phyloP scores from a whole-genome alignment of 2,797 vertebrate species.

The Epinephelus malabaricus region DNA sequence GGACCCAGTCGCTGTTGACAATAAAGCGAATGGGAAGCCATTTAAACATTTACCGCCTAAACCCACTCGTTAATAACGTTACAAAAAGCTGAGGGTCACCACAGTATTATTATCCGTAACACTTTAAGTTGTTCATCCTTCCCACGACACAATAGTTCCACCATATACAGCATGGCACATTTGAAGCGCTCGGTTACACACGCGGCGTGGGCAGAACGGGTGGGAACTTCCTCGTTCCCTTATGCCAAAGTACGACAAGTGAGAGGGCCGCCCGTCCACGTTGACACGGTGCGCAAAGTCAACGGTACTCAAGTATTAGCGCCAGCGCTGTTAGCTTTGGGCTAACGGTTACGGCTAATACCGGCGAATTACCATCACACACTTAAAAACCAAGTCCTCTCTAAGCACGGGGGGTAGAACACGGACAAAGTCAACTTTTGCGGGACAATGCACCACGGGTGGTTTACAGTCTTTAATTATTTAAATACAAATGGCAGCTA shows the following conservation, averaged over 20 bases:
- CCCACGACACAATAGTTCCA: background rate
- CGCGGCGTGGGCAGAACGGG: background rate
- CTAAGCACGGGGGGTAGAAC: fast-evolving
- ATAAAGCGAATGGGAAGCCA: background rate
- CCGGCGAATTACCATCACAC: fast-evolving
- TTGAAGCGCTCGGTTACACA: background rate
- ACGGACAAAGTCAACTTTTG: fast-evolving
- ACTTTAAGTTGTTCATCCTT: background rate
- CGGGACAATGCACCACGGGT: fast-evolving
- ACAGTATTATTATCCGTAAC: too few species aligned
- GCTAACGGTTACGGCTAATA: background rate
- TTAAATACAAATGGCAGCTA: background rate
- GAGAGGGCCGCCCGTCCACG: background rate
- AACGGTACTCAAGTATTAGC: background rate
- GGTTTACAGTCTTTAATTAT: background rate
- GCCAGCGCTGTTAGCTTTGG: constrained; percentile 22
- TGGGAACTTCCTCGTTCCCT: fast-evolving
- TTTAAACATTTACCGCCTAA: background rate
- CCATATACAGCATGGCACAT: background rate
- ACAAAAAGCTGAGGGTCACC: fast-evolving
- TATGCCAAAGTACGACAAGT: fast-evolving
- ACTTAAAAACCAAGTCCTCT: fast-evolving
- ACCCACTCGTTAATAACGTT: background rate
- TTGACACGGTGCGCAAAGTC: fast-evolving
- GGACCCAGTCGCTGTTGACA: too few species aligned